Evolutionary conservation across 1,140 invertebrate genomes (phyloP).

Genomic region (Drosophila kepulauana): DNA sequence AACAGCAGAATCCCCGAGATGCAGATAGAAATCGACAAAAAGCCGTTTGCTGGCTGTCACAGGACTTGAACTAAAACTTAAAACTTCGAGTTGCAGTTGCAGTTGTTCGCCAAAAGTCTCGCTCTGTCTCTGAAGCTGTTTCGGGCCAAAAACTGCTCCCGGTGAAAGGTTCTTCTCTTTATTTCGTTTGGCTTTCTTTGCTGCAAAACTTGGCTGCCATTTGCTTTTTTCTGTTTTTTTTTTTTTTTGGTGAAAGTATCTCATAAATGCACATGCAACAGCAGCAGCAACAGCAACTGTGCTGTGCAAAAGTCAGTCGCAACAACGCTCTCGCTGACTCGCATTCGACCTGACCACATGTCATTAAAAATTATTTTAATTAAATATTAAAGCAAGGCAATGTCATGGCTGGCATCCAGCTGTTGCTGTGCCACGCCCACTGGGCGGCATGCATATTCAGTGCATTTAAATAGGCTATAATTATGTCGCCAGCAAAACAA

Average conservation of each 20-base stretch:
- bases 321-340: not conserved
- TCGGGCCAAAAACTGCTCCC: slow-evolving; percentile 7
- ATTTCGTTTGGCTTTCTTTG: slow-evolving; percentile 46
- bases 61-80: slow-evolving; percentile 20
- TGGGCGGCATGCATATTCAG: slow-evolving; percentile 50
- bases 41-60: slow-evolving; percentile 26
- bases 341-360: slow-evolving; percentile 49
- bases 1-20: not conserved
- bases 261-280: slow-evolving; percentile 70
- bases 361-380: slow-evolving; percentile 74
- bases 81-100: not conserved
- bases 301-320: not conserved
- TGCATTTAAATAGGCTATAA: slow-evolving; percentile 68
- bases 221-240: slow-evolving; percentile 25
- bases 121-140: slow-evolving; percentile 3
- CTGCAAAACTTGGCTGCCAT: not conserved
- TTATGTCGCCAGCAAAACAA: slow-evolving; percentile 58
- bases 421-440: slow-evolving; percentile 61
- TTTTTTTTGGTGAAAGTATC: slow-evolving; percentile 75
- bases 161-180: slow-evolving; percentile 73
- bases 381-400: slow-evolving; percentile 65
- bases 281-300: slow-evolving; percentile 15
- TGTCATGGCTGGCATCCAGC: slow-evolving; percentile 41
- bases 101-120: slow-evolving; percentile 14
- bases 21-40: slow-evolving; percentile 64